Evolutionary conservation across 2,797 vertebrate species (phyloP).

Genomic region (Ctenopoma kingsleyae): DNA sequence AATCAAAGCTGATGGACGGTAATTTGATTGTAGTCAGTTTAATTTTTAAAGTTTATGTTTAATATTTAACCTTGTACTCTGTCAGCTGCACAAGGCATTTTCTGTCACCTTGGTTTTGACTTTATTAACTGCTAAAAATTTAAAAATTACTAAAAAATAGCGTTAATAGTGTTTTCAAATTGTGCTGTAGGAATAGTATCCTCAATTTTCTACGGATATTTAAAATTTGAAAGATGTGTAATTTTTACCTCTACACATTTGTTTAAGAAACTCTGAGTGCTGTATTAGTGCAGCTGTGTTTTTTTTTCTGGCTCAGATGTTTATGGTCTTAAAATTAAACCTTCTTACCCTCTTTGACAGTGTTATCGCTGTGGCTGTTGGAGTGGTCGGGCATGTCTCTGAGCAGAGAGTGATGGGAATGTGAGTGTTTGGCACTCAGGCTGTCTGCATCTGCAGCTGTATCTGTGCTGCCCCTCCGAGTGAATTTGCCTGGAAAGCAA

Average conservation of each 20-base stretch:
- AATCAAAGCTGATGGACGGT: constrained; percentile 15
- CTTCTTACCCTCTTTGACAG: constrained; percentile 89
- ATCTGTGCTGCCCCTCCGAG: constrained; percentile 94
- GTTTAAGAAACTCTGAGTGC: neutral
- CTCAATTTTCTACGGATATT: neutral
- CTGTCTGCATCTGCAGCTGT: constrained; percentile 94
- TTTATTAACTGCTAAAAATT: neutral
- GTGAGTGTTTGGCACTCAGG: constrained; percentile 92
- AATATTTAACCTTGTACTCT: neutral
- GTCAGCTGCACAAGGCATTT: neutral
- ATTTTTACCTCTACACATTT: neutral
- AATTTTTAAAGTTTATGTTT: neutral
- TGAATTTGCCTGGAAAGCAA: constrained; percentile 89
- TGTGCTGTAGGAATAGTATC: neutral
- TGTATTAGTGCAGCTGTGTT: too few species aligned
- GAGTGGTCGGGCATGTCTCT: constrained; percentile 94
- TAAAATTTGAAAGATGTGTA: neutral
- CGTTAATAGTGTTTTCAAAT: neutral
- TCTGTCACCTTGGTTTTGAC: neutral
- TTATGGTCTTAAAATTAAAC: neutral
- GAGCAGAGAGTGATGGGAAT: constrained; percentile 95
- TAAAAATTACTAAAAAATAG: too few species aligned
- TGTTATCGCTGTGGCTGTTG: constrained; percentile 96
- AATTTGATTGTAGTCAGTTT: constrained; percentile 3
- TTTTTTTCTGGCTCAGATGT: too few species aligned